Evolutionary conservation across 2,888 invertebrate species (phyloP), one percentile per base, ranked within the genome.

Genomic region (Chironomus riparius): DNA sequence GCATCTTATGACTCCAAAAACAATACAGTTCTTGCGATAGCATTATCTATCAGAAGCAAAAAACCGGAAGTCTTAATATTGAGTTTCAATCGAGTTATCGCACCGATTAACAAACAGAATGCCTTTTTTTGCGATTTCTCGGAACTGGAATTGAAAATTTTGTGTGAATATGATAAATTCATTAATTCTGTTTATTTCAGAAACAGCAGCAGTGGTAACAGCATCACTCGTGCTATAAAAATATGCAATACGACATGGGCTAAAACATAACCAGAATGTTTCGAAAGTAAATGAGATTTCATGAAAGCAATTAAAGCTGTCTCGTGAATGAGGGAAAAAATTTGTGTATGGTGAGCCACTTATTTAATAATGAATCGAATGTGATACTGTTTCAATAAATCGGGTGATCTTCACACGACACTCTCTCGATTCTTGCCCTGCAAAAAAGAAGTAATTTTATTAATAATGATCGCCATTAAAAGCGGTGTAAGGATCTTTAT

Each of bases 211-310:
- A n/a, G 15, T 18, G 56, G 38, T 38, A 38, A 56, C 56, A 56
- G 56, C 56, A 56, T 15, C 56, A 15, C 50, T n/a, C n/a, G 50
- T n/a, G 13, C n/a, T 50, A 3, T 15, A 50, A 18, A 18, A 56
- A 56, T 18, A 56, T 56, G 56, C 56, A 56, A 56, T 56, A 56
- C 18, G 18, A 56, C 56, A 7, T 65, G 22, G 13, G 65, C 24
- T 18, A 21, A 22, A 65, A 22, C 21, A 65, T 24, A 21, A 22
- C 28, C 68, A 28, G 38, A 38, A 24, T 65, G 21, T 65, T 71
- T 71, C 71, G 71, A 71, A 71, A 71, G 71, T 71, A 71, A 71
- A 28, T 56, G 71, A 71, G 71, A 56, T 71, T 71, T 72, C 21
- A 28, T 5, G 50, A 62, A 61, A 38, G 38, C 72, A 72, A 72